phyloP scores from a whole-genome alignment of 2,113 vertebrate genomes.

The Perognathus longimembris region DNA sequence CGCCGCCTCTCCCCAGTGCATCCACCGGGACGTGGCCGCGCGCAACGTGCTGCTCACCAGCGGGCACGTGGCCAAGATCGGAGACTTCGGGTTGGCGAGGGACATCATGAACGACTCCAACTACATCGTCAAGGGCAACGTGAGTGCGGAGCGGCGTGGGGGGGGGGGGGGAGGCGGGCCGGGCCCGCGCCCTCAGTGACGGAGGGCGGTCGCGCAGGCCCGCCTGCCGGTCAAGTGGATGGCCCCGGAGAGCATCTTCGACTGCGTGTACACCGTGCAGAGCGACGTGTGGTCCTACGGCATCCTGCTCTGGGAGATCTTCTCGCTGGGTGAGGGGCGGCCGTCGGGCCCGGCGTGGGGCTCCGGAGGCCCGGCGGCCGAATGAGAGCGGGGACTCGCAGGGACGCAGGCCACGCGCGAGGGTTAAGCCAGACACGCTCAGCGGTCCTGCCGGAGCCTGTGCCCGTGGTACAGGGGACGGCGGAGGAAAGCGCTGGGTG shows the following conservation, averaged over 20 bases:
- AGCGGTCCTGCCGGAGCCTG: not conserved
- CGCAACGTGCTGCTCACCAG: constrained; percentile 95
- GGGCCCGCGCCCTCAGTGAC: not conserved
- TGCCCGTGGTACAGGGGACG: too few relatives aligned
- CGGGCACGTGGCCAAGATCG: constrained; percentile 94
- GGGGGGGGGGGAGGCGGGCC: rapidly evolving
- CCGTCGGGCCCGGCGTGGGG: not conserved
- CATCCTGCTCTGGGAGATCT: constrained; percentile 99
- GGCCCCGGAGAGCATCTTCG: constrained; percentile 99
- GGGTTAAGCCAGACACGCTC: not conserved
- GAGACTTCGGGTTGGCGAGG: constrained; percentile 97
- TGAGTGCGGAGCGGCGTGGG: constrained; percentile 84
- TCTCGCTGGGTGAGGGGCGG: constrained; percentile 92
- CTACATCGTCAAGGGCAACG: constrained; percentile 98
- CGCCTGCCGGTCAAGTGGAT: constrained; percentile 99
- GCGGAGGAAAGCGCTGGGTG: not conserved
- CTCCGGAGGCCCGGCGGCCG: not conserved
- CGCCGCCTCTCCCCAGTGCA: too few relatives aligned
- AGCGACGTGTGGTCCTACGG: constrained; percentile 99
- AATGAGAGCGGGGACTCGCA: not conserved
- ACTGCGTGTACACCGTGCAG: constrained; percentile 97
- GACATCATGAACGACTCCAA: constrained; percentile 99
- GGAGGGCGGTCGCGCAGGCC: constrained; percentile 87
- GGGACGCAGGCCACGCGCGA: too few relatives aligned
- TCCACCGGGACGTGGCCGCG: constrained; percentile 97